Evolutionary conservation across 2,113 vertebrate genomes (phyloP).

Genomic region (Scortum barcoo): DNA sequence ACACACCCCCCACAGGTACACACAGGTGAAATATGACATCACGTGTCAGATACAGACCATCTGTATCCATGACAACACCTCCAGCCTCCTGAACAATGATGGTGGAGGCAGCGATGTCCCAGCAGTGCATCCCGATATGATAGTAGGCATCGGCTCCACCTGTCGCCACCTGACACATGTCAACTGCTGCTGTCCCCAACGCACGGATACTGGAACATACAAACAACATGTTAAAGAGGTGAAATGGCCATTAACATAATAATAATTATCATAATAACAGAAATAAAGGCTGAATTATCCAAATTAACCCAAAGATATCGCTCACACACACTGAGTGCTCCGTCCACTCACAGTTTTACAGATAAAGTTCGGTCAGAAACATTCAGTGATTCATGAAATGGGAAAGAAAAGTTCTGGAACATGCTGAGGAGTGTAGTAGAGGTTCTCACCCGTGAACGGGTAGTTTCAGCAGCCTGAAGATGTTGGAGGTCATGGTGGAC

Average conservation of each 20-base stretch:
- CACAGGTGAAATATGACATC: background rate
- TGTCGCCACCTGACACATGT: slow-evolving; percentile 91
- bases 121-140: slow-evolving; percentile 93
- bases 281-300: no score
- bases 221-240: no score
- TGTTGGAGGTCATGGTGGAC: slow-evolving; percentile 89
- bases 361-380: no score
- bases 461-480: slow-evolving; percentile 89
- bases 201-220: slow-evolving; percentile 79
- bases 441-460: slow-evolving; percentile 88
- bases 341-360: no score
- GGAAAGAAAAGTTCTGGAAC: no score
- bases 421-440: background rate
- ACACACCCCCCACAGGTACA: background rate
- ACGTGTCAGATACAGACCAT: slow-evolving; percentile 76
- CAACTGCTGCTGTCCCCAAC: slow-evolving; percentile 90
- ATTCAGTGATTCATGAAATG: no score
- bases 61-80: slow-evolving; percentile 87
- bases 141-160: slow-evolving; percentile 91
- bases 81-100: slow-evolving; percentile 90
- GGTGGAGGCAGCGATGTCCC: slow-evolving; percentile 91
- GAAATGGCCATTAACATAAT: no score
- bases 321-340: no score
- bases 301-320: no score
- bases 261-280: no score